Percentiles rank a stretch among this genome's conserved stretches.
These are phyloP conservation scores for western clawed frog (Xenopus tropicalis) DNA, from an alignment of 2,113 vertebrate species.

Conservation along the genomic window DNA sequence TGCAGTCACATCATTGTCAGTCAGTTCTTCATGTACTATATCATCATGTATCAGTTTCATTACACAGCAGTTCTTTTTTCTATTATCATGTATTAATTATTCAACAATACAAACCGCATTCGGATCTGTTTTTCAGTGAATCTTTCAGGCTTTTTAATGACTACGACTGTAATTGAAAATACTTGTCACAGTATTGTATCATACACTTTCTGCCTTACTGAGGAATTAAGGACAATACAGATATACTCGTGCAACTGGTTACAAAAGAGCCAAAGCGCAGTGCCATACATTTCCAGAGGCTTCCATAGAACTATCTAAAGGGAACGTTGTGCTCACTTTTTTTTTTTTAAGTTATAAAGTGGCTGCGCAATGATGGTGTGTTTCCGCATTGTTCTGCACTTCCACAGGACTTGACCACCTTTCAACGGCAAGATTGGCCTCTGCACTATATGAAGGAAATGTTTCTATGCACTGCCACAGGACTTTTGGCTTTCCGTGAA, in stretches of 20 bases:
- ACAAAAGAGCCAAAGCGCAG: slow-evolving; percentile 33
- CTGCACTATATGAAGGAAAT: slow-evolving; percentile 45
- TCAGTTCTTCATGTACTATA: not conserved
- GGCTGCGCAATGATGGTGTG: no score
- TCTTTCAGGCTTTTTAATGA: slow-evolving; percentile 12
- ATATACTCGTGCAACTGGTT: slow-evolving; percentile 18
- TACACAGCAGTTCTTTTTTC: not conserved
- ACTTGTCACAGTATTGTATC: slow-evolving; percentile 37
- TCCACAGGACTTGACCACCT: not conserved
- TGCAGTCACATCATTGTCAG: slow-evolving; percentile 4
- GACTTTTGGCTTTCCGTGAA: slow-evolving; percentile 19
- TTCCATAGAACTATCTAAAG: slow-evolving; percentile 7
- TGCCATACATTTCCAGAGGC: slow-evolving; percentile 23
- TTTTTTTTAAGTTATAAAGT: no score
- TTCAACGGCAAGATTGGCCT: slow-evolving; percentile 26
- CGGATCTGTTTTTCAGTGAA: not conserved
- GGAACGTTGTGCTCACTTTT: no score
- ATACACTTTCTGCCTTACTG: slow-evolving; percentile 43
- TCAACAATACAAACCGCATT: slow-evolving; percentile 11
- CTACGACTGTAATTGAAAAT: not conserved
- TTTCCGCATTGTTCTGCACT: no score
- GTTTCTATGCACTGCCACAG: not conserved
- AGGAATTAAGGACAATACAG: slow-evolving; percentile 4
- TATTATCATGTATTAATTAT: not conserved
- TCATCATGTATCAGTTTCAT: slow-evolving; percentile 15